Evolutionary conservation across 2,113 vertebrate species (phyloP).

Genomic region (Morone saxatilis): DNA sequence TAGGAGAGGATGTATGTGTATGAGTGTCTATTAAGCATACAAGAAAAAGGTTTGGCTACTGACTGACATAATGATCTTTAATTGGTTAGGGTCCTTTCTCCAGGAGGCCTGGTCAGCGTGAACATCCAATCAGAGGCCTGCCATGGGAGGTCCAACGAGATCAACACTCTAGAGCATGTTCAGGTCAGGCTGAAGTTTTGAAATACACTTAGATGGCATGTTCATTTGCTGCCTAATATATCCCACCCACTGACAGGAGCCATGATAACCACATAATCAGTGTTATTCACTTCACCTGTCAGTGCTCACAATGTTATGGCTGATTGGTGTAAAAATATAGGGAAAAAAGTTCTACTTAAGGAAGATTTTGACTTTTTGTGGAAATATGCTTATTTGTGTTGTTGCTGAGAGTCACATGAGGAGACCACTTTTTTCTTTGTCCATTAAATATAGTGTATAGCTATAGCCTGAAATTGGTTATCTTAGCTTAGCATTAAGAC

Average conservation of each 20-base stretch:
- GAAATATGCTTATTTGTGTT: background rate
- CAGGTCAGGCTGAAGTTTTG: conserved; percentile 61
- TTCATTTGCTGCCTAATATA: no score
- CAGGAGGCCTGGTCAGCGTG: conserved; percentile 59
- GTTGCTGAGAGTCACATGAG: background rate
- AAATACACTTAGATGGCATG: background rate
- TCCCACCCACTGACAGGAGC: no score
- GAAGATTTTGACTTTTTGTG: background rate
- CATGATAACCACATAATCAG: no score
- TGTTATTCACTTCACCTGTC: no score
- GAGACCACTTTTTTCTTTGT: background rate
- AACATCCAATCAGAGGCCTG: conserved; percentile 75
- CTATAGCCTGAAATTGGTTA: background rate
- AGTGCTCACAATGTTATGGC: no score
- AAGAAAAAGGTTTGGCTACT: background rate
- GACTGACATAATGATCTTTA: conserved; percentile 30
- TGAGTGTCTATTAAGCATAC: background rate
- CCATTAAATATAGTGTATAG: background rate
- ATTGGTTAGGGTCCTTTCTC: conserved; percentile 73
- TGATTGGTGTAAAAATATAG: background rate
- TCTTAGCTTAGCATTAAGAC: conserved; percentile 1
- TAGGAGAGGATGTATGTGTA: background rate
- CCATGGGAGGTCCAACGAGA: conserved; percentile 71
- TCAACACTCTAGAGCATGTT: conserved; percentile 81
- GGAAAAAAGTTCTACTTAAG: no score